A percentile compares a stretch with the other conserved stretches of the same genome.
Conservation (phyloP, 2,797 vertebrate species). For the Pangasius larnaudii region DNA sequence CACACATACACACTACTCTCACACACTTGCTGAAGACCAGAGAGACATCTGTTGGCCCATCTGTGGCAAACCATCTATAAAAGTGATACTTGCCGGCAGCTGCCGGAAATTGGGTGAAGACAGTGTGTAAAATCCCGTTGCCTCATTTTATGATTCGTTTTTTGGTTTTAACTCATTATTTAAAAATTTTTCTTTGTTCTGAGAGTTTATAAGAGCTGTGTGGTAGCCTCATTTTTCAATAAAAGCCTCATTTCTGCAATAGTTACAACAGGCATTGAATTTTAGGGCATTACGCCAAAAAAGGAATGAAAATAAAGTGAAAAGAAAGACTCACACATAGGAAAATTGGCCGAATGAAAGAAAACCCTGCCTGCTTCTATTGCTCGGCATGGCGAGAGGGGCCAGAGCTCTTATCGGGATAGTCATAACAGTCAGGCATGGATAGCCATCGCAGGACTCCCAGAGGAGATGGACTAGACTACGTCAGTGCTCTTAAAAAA, state of each 20-base stretch:
- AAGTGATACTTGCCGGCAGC: conserved; percentile 56
- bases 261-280: conserved; percentile 18
- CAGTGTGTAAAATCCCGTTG: conserved; percentile 45
- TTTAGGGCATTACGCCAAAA: background rate
- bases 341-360: conserved; percentile 32
- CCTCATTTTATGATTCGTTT: conserved; percentile 36
- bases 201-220: conserved; percentile 11
- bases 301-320: conserved; percentile 3
- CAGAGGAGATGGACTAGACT: conserved; percentile 64
- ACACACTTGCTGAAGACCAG: conserved; percentile 53
- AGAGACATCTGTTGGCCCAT: conserved; percentile 61
- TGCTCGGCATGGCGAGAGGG: conserved; percentile 57
- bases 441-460: conserved; percentile 78
- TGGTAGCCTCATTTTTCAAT: conserved; percentile 4
- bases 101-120: conserved; percentile 50
- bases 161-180: conserved; percentile 32
- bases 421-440: conserved; percentile 80
- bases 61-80: conserved; percentile 59
- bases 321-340: background rate
- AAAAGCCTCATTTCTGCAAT: conserved; percentile 6
- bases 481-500: conserved; percentile 67
- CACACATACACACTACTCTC: conserved; percentile 10
- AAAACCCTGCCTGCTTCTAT: conserved; percentile 63
- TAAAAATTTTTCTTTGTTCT: background rate
- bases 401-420: conserved; percentile 75